Conservation (phyloP, 1,140 invertebrate species). For the Penaeus japonicus region DNA sequence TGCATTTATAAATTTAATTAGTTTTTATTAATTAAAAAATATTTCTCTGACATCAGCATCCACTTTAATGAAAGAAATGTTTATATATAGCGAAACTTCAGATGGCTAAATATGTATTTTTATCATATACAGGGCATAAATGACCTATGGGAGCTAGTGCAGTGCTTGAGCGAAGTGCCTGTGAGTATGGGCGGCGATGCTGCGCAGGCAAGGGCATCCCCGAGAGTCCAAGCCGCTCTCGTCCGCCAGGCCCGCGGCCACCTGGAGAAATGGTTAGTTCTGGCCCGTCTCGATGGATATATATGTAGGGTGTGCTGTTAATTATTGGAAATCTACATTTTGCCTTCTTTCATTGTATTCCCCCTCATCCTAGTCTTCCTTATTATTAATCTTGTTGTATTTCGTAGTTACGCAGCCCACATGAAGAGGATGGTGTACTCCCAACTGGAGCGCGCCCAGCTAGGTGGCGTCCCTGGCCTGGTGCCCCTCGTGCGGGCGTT, state of each 20-base stretch:
- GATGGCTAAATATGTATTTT: too few relatives aligned
- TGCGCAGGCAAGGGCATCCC: constrained; percentile 31
- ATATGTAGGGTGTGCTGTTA: too few relatives aligned
- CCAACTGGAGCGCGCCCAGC: constrained; percentile 48
- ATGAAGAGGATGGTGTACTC: constrained; percentile 53
- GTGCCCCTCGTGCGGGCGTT: constrained; percentile 57
- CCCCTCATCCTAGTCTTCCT: too few relatives aligned
- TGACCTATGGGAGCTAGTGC: constrained; percentile 33
- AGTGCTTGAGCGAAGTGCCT: constrained; percentile 37
- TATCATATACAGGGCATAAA: constrained; percentile 21
- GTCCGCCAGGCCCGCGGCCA: constrained; percentile 30
- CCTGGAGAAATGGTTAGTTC: constrained; percentile 29
- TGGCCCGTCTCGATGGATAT: background rate
- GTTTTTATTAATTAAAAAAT: too few relatives aligned
- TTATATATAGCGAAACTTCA: too few relatives aligned
- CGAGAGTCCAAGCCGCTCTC: constrained; percentile 32
- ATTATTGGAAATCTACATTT: too few relatives aligned
- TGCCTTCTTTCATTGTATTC: too few relatives aligned
- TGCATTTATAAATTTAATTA: too few relatives aligned
- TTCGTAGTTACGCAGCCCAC: constrained; percentile 42
- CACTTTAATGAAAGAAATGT: too few relatives aligned
- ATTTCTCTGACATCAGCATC: too few relatives aligned
- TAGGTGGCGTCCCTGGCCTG: constrained; percentile 56
- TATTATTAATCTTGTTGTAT: background rate
- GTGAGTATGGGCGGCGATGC: constrained; percentile 44